Base-by-base conservation (phyloP, 2,888 invertebrate genomes). In the Morpho deidamia region DNA sequence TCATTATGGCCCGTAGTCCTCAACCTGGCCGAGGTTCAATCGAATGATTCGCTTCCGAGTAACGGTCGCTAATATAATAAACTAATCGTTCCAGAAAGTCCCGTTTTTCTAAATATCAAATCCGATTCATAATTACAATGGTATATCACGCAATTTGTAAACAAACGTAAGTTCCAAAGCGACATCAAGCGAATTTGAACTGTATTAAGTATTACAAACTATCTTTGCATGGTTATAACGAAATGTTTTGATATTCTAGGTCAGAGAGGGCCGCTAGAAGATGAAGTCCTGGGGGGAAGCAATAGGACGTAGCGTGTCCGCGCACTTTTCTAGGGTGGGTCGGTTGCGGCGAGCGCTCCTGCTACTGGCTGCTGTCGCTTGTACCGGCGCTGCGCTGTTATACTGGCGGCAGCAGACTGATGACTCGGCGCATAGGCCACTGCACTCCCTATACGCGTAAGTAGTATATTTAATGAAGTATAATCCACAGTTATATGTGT, bases 351-450 rank as follows among this genome's bases (percentile, higher is more conserved):
- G 92, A 47, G 91, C 91, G 46, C 71, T 92, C 66, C 70, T 92
- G 62, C 76, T 90, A 67, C 84, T 92, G 23, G 90, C 92, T 7
- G 85, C 89, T 12, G 88, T 83, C 48, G 91, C 91, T 37, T 88
- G 92, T 67, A 85, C 91, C 43, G 91, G 90, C 55, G 84, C 91
- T 23, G 91, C 91, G 63, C 81, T 92, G 61, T 82, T 92, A 37
- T 92, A 92, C 78, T 92, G 92, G 92, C 90, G 92, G 55, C 92
- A 92, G 76, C 91, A 90, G 71, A 83, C 72, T 62, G 82, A 89
- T 63, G 89, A 79, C 70, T 72, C 70, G 62, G 80, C 70, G 10
- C 73, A 76, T 56, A 61, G 85, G 5, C 84, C 84, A 3, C 61
- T 83, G 59, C 81, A 85, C 62, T 67, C 63, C 46, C 58, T 78